These are phyloP conservation scores for Setophaga coronata DNA, from an alignment of 2,113 vertebrate species.

Conservation along the genomic window DNA sequence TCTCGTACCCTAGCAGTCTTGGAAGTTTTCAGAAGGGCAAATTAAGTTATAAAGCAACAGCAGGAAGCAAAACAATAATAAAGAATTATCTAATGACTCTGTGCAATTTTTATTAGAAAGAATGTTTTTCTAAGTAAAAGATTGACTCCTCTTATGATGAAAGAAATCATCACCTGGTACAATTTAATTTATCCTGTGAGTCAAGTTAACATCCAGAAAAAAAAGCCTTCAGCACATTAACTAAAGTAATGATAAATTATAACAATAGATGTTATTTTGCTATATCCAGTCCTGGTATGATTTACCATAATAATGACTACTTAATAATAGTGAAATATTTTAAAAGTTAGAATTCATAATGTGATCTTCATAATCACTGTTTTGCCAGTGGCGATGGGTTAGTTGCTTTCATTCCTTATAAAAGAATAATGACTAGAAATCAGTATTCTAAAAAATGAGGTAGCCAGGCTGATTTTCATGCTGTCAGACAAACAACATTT, in stretches of 20 bases:
- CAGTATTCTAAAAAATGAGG: not conserved
- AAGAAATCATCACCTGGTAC: not conserved
- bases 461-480: not conserved
- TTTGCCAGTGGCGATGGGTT: not conserved
- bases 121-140: not conserved
- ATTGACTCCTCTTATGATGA: not conserved
- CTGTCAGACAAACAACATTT: not conserved
- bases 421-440: not conserved
- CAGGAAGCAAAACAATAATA: not conserved
- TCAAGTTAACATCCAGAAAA: not conserved
- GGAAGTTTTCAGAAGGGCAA: not conserved
- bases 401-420: not conserved
- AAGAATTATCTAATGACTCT: not conserved
- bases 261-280: not conserved
- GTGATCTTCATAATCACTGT: not conserved
- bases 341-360: not conserved
- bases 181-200: not conserved
- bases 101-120: not conserved
- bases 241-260: not conserved
- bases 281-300: not conserved
- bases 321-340: not conserved
- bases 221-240: not conserved
- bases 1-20: not conserved
- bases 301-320: not conserved
- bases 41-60: not conserved